These are phyloP conservation scores for Polypedilum pembai DNA, from an alignment of 1,140 invertebrate genomes.

Conservation along the genomic window DNA sequence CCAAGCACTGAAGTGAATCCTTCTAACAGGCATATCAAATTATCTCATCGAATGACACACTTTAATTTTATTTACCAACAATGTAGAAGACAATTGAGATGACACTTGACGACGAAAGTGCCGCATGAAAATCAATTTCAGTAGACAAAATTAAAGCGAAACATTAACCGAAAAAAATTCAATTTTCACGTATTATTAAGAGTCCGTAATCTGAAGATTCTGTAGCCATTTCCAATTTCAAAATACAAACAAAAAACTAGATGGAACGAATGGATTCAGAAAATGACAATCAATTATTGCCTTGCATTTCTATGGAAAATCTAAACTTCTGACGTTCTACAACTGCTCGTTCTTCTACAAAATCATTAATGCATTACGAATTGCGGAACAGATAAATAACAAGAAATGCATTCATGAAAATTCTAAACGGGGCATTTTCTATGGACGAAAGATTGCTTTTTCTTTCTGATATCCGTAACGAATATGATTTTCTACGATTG, in stretches of 20 bases:
- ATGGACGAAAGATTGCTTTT: background rate
- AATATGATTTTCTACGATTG: background rate
- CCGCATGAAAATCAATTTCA: slow-evolving; percentile 26
- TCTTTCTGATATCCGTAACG: slow-evolving; percentile 15
- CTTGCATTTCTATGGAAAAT: background rate
- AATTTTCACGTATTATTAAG: slow-evolving; percentile 7
- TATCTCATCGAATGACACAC: background rate
- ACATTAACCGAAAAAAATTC: slow-evolving; percentile 15
- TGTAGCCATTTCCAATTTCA: background rate
- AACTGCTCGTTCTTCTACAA: slow-evolving; percentile 10
- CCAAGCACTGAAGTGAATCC: no score
- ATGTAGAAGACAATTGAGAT: background rate
- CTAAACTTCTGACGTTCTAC: slow-evolving; percentile 6
- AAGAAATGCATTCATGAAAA: background rate
- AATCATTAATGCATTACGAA: slow-evolving; percentile 21
- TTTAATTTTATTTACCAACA: background rate
- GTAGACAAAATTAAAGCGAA: background rate
- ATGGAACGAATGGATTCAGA: background rate
- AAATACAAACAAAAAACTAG: slow-evolving; percentile 19
- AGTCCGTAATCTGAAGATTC: background rate
- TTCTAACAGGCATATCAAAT: no score
- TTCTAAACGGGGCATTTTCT: slow-evolving; percentile 22
- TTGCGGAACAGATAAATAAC: slow-evolving; percentile 23
- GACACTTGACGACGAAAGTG: background rate
- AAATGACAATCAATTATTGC: background rate